phyloP scores from a whole-genome alignment of 2,888 invertebrate genomes.

The Teleiodes luculella region DNA sequence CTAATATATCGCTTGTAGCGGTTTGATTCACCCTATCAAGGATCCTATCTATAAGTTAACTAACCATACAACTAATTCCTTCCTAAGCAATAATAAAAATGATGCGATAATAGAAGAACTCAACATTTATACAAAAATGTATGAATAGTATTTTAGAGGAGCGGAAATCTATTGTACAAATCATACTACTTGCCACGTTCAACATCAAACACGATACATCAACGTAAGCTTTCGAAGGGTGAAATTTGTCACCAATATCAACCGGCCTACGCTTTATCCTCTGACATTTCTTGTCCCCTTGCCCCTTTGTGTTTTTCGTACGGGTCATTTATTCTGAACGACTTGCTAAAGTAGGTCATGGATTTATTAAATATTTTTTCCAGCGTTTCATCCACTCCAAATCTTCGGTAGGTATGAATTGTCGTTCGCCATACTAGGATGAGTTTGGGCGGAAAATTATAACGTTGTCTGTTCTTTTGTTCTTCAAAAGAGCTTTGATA shows the following conservation, averaged over 20 bases:
- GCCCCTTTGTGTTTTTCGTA: conserved; percentile 35
- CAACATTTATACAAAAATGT: too few relatives aligned
- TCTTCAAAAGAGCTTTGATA: too few relatives aligned
- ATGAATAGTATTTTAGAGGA: too few relatives aligned
- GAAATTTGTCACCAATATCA: background rate
- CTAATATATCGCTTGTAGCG: too few relatives aligned
- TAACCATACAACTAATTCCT: too few relatives aligned
- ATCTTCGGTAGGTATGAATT: conserved; percentile 13
- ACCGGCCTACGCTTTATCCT: background rate
- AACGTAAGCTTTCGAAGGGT: background rate
- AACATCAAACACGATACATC: background rate
- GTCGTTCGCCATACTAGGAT: conserved; percentile 4
- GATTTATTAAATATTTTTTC: conserved; percentile 20
- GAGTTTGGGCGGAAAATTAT: background rate
- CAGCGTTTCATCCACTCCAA: conserved; percentile 6
- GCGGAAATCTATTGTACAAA: too few relatives aligned
- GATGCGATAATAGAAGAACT: too few relatives aligned
- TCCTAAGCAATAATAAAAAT: too few relatives aligned
- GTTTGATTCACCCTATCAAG: too few relatives aligned
- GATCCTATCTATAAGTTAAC: too few relatives aligned
- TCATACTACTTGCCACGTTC: background rate
- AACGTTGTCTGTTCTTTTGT: background rate
- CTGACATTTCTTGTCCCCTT: background rate
- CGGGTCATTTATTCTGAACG: conserved; percentile 37
- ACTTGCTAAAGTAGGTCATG: conserved; percentile 38